These are phyloP conservation scores for Campoletis sonorensis DNA, from an alignment of 1,140 invertebrate species.

Conservation along the genomic window DNA sequence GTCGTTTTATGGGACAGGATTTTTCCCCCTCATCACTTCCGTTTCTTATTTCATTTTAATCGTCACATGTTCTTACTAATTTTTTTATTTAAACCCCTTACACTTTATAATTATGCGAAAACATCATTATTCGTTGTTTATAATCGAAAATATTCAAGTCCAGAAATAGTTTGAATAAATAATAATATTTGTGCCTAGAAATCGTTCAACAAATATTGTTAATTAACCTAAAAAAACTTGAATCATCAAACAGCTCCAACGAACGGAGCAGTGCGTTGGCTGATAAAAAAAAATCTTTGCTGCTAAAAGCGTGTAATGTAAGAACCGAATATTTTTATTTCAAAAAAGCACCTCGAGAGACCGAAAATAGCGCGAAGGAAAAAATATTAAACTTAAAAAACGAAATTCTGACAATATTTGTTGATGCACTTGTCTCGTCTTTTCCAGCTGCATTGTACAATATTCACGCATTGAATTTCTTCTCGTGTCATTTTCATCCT, in stretches of 20 bases:
- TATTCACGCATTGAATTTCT: background rate
- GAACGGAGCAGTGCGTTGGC: too few relatives aligned
- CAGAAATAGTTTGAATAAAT: too few relatives aligned
- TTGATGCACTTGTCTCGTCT: background rate
- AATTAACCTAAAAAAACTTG: too few relatives aligned
- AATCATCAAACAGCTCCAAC: too few relatives aligned
- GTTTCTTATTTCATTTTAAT: slow-evolving; percentile 32
- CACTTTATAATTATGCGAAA: background rate
- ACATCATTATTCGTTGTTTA: background rate
- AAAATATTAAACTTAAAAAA: background rate
- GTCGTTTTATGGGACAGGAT: slow-evolving; percentile 41
- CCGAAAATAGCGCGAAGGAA: background rate
- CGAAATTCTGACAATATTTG: background rate
- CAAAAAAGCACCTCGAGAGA: too few relatives aligned
- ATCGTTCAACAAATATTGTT: too few relatives aligned
- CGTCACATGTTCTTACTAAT: background rate
- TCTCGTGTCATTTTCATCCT: background rate
- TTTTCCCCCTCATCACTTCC: background rate
- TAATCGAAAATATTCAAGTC: too few relatives aligned
- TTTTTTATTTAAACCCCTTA: background rate
- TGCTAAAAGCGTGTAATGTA: too few relatives aligned
- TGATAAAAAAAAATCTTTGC: too few relatives aligned
- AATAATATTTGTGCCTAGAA: too few relatives aligned
- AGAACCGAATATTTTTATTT: too few relatives aligned
- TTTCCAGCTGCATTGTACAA: background rate